These are phyloP conservation scores for Bombyx mori DNA, from an alignment of 1,140 invertebrate species.

Conservation along the genomic window ASM3026992v2 NC_085120.1:5026501-5027000, in stretches of 20 bases:
- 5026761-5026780: slow-evolving; percentile 21
- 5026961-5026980: too few species aligned
- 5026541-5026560: slow-evolving; percentile 9
- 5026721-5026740: slow-evolving; percentile 19
- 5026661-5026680: slow-evolving; percentile 15
- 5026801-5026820: slow-evolving; percentile 29
- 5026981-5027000: too few species aligned
- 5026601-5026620: slow-evolving; percentile 27
- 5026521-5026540: too few species aligned
- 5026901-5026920: too few species aligned
- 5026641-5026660: slow-evolving; percentile 13
- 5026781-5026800: slow-evolving; percentile 25
- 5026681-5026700: slow-evolving; percentile 1
- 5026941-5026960: too few species aligned
- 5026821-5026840: slow-evolving; percentile 2
- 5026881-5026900: too few species aligned
- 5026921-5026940: too few species aligned
- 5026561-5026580: slow-evolving; percentile 20
- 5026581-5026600: slow-evolving; percentile 31
- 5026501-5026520: too few species aligned
- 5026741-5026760: slow-evolving; percentile 21
- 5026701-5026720: neutral
- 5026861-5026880: too few species aligned
- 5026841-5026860: too few species aligned
- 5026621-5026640: slow-evolving; percentile 16